Evolutionary conservation across 2,113 vertebrate genomes (phyloP), one percentile per base, ranked within the genome.

Genomic region (Callionymus lyra): DNA sequence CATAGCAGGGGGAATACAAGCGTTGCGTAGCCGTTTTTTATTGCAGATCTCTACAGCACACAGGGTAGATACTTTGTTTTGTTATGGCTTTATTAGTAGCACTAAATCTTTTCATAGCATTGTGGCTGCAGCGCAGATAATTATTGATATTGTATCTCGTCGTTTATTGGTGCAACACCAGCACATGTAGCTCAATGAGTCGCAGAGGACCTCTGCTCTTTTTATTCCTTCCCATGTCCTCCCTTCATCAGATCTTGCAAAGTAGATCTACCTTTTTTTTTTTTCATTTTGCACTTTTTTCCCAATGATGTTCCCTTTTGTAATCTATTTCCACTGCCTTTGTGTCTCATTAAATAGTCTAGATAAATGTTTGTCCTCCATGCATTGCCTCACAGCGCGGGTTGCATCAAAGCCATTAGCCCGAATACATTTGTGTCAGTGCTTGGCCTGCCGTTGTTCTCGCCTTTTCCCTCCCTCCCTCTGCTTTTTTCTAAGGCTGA

Each of bases 401-500:
- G 46, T 41, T 53, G 50, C 59, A 57, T 71, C 65, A 67, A 72
- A 65, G 63, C 72, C 59, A 72, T 68, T 68, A 72, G 65, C 63
- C 58, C 53, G 56, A 64, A 68, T 55, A 70, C 70, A 53, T 76
- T 62, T 62, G 70, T 68, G 63, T 53, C 51, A 18, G 47, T 52
- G 53, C 47, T 11, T 17, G 48, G 37, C 46, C 50, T 56, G 56
- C 50, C 69, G 64, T 72, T 51, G 49, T 63, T 60, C 33, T 56
- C 12, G 21, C 52, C 55, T 31, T 41, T 21, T 47, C 62, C 41
- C 41, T 48, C 48, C 53, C 52, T 44, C 40, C 39, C 53, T 44
- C 47, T n/a, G n/a, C n/a, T n/a, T 64, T 73, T 68, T 69, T 64
- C 63, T 53, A 21, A 54, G 58, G 54, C 71, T 70, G 71, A 75